Conservation (phyloP, 2,797 vertebrate species). For the Chiroxiphia lanceolata region DNA sequence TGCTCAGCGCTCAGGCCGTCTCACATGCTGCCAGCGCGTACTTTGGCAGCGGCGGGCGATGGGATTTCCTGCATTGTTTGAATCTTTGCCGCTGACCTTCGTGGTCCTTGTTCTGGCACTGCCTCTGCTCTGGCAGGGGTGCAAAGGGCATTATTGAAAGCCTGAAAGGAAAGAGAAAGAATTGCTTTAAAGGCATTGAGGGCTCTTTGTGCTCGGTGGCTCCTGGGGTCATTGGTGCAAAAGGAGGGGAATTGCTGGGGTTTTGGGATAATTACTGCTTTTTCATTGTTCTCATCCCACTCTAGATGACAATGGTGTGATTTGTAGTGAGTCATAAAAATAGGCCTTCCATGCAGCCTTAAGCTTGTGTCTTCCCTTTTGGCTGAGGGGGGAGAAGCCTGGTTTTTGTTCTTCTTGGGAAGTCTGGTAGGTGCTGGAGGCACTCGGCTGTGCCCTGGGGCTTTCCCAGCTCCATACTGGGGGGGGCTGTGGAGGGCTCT, state of each 20-base stretch:
- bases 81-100: not conserved
- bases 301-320: not conserved
- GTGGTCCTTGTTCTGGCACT: not conserved
- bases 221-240: not conserved
- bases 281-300: constrained; percentile 10
- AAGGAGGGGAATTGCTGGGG: constrained; percentile 32
- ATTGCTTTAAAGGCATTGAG: constrained; percentile 6
- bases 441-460: accelerated
- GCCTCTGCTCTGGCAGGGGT: constrained; percentile 24
- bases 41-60: not conserved
- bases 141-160: constrained; percentile 41
- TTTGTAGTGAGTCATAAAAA: not conserved
- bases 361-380: not conserved
- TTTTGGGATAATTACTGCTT: constrained; percentile 31
- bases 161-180: not conserved
- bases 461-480: not conserved
- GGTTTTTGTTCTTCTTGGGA: not conserved
- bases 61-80: constrained; percentile 51
- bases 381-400: not conserved
- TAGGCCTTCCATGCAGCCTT: not conserved
- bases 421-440: not conserved
- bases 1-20: not conserved
- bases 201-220: not conserved
- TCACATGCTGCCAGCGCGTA: not conserved
- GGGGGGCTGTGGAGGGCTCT: not conserved